These are phyloP conservation scores for Leucophora obtusa DNA, from an alignment of 2,888 invertebrate species.

Conservation along the genomic window DNA sequence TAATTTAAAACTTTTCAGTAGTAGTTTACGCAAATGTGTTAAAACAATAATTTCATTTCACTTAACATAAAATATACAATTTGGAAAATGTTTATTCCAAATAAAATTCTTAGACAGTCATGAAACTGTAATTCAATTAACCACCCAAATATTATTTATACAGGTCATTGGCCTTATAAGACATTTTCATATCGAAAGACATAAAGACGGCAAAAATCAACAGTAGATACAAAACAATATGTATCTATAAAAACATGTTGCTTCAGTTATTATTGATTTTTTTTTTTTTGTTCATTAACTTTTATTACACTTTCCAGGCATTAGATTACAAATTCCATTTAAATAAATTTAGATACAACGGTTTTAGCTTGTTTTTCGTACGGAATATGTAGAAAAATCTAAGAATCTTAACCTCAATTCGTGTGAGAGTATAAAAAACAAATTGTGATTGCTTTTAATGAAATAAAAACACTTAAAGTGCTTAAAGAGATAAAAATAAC, in stretches of 20 bases:
- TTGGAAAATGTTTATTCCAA: background rate
- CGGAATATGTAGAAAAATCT: background rate
- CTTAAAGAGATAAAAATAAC: background rate
- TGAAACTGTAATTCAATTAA: conserved; percentile 31
- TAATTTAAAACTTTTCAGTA: no score
- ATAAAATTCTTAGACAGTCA: background rate
- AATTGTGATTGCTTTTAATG: background rate
- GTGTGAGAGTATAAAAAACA: background rate
- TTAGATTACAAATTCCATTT: conserved; percentile 50
- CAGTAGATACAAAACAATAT: background rate
- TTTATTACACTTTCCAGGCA: conserved; percentile 50
- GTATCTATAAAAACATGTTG: conserved; percentile 10
- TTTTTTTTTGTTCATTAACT: conserved; percentile 14
- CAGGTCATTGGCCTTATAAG: conserved; percentile 35
- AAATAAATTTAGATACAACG: conserved; percentile 6
- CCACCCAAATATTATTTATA: background rate
- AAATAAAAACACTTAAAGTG: no score
- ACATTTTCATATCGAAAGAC: background rate
- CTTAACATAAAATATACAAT: background rate
- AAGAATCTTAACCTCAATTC: conserved; percentile 9
- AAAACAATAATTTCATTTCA: no score
- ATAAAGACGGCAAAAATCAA: background rate
- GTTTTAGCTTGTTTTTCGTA: background rate
- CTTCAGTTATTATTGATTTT: conserved; percentile 24
- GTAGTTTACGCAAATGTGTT: no score